phyloP scores from a whole-genome alignment of 2,888 invertebrate genomes.

The Cerceris rybyensis region DNA sequence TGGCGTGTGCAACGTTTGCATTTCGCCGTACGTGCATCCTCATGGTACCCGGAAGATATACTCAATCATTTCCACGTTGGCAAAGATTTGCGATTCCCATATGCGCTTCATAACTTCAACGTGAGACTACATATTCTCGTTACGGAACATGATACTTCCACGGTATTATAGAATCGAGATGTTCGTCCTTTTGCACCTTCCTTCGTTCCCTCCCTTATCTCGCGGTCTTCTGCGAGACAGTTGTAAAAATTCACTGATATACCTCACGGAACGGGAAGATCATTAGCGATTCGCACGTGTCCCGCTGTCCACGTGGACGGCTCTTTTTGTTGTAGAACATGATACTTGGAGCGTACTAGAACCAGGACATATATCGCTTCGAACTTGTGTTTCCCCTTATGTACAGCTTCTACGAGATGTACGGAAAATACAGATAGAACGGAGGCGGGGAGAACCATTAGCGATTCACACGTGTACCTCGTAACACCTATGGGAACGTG shows the following conservation, averaged over 20 bases:
- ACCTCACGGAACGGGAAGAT: not conserved
- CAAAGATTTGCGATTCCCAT: not conserved
- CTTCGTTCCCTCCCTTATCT: not conserved
- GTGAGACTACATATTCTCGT: not conserved
- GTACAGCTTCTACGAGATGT: not conserved
- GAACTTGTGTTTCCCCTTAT: not conserved
- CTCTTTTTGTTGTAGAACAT: slow-evolving; percentile 8
- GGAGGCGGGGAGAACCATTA: slow-evolving; percentile 1
- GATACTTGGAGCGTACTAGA: slow-evolving; percentile 3
- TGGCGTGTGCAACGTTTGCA: not conserved
- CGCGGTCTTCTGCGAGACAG: not conserved
- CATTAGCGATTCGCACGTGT: slow-evolving; percentile 13
- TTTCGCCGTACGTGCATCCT: not conserved
- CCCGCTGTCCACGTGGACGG: not conserved
- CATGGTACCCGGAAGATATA: slow-evolving; percentile 1
- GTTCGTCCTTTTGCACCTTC: not conserved
- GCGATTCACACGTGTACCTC: slow-evolving; percentile 1
- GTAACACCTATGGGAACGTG: not conserved
- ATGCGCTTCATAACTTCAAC: slow-evolving; percentile 2
- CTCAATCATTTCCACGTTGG: not conserved
- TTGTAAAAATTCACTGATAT: slow-evolving; percentile 3
- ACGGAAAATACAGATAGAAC: not conserved
- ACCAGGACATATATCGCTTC: not conserved
- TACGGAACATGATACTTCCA: slow-evolving; percentile 7
- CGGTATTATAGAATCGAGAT: not conserved